Base-by-base conservation (phyloP, 2,888 invertebrate species). In the Auanema freiburgensis region DNA sequence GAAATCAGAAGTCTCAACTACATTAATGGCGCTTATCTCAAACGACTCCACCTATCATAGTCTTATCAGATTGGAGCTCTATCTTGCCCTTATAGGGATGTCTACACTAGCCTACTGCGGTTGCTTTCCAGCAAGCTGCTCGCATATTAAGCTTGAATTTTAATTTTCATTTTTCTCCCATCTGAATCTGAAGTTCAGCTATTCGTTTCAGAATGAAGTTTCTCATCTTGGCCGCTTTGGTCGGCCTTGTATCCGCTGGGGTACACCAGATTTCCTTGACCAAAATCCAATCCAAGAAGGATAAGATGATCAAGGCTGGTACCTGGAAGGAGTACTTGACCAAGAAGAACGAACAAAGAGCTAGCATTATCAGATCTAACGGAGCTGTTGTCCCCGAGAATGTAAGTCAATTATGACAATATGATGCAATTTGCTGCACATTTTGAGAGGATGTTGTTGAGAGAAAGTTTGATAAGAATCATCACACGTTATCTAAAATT, bases 291-390 rank as follows among this genome's bases (percentile, higher is more conserved):
- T 63, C 69, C 24, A 60, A 61, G 54, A 33, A 65, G 51, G 66
- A 66, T 57, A 54, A 63, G 16, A 43, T 69, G 46, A 66, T 69
- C 53, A 62, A 65, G 6, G 66, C 65, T 41, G 69, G 69, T 51
- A 64, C 55, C 59, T 54, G 55, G 55, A 41, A 33, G 23, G 33
- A 24, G 55, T 54, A 54, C 40, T 4, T 54, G 3, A 10, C 16
- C 16, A 46, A 46, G 46, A 46, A 46, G 46, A 46, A 46, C 46
- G 21, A 18, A 5, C 16, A 18, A 16, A 16, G 16, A 16, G 16
- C 46, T 21, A 18, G 16, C 46, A 46, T 46, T 21, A 46, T 18
- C 16, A 46, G 46, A 46, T 21, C 16, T 5, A 46, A 46, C 46
- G 46, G 46, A 46, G 46, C 46, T 10, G 46, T 46, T 46, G 16